A percentile compares a stretch with the other conserved stretches of the same genome.
Evolutionary conservation across 2,797 vertebrate genomes (phyloP).

Genomic region (Ptychobarbus kaznakovi): DNA sequence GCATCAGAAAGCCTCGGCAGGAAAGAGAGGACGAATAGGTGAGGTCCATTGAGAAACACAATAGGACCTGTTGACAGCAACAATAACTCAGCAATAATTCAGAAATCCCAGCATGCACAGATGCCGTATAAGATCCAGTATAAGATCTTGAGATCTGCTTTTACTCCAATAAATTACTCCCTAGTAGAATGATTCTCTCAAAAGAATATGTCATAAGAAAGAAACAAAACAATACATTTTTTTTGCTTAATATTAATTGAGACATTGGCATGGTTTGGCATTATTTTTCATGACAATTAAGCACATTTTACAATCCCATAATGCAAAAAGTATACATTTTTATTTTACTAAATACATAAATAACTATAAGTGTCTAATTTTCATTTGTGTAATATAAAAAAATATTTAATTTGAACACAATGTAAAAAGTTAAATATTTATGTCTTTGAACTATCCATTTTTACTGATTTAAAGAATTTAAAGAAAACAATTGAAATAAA

Average conservation of each 20-base stretch:
- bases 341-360: not conserved
- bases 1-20: not conserved
- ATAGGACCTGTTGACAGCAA: slow-evolving; percentile 38
- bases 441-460: not conserved
- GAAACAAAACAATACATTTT: not conserved
- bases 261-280: not conserved
- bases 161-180: not conserved
- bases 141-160: not conserved
- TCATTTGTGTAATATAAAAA: not conserved
- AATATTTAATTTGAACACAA: not conserved
- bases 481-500: not conserved
- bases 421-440: not conserved
- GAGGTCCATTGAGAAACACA: not conserved
- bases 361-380: not conserved
- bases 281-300: not conserved
- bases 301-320: not conserved
- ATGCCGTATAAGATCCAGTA: not conserved
- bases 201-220: not conserved
- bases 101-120: not conserved
- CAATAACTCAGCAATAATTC: not conserved
- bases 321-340: not conserved
- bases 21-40: not conserved
- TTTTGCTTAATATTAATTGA: not conserved
- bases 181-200: not conserved
- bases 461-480: not conserved